phyloP scores from a whole-genome alignment of 1,140 invertebrate genomes.

The Brachionus angularis region DNA sequence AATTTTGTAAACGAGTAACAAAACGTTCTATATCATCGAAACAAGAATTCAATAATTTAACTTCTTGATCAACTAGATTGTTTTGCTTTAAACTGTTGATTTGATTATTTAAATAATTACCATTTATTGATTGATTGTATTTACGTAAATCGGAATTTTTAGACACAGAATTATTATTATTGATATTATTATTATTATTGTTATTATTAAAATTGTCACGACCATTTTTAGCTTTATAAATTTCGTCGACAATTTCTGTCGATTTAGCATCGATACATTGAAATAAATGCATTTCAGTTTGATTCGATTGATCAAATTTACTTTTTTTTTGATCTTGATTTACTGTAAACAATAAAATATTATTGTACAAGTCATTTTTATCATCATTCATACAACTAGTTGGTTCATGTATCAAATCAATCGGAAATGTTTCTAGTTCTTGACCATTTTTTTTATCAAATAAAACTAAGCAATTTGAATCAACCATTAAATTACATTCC shows the following conservation, averaged over 20 bases:
- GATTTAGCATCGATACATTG: background rate
- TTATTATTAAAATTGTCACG: background rate
- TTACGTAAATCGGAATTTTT: background rate
- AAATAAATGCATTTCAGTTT: slow-evolving; percentile 38
- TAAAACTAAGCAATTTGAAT: slow-evolving; percentile 1
- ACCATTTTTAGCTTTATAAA: background rate
- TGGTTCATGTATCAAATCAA: background rate
- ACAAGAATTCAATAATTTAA: slow-evolving; percentile 14
- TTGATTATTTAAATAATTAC: slow-evolving; percentile 4
- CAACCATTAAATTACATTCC: slow-evolving; percentile 13
- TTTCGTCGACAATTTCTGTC: slow-evolving; percentile 11
- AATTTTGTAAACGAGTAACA: slow-evolving; percentile 18
- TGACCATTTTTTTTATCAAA: background rate
- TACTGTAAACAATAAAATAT: slow-evolving; percentile 14
- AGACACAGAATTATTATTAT: background rate
- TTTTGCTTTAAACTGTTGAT: background rate
- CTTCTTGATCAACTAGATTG: slow-evolving; percentile 12
- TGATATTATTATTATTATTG: background rate
- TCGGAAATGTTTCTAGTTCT: slow-evolving; percentile 6
- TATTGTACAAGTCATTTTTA: background rate
- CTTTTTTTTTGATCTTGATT: background rate
- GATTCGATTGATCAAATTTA: background rate
- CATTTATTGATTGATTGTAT: background rate
- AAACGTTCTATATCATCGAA: slow-evolving; percentile 36
- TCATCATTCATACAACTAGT: slow-evolving; percentile 2